phyloP scores from a whole-genome alignment of 2,797 vertebrate species.

The Sparidentex hasta region DNA sequence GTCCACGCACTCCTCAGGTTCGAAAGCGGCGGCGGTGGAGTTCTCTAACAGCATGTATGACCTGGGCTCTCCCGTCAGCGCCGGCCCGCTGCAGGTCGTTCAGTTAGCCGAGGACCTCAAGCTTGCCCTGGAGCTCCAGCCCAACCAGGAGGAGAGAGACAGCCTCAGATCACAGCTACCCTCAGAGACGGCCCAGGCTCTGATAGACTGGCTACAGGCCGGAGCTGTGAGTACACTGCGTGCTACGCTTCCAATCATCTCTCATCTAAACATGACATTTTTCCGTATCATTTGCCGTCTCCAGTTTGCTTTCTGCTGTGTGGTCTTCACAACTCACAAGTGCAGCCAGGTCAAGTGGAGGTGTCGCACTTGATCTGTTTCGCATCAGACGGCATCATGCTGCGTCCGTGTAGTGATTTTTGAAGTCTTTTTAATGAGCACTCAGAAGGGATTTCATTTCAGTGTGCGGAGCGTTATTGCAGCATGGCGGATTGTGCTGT shows the following conservation, averaged over 20 bases:
- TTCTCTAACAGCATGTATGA: constrained; percentile 88
- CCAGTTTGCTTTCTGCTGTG: neutral
- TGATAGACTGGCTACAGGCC: constrained; percentile 91
- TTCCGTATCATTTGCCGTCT: neutral
- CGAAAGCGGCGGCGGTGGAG: constrained; percentile 88
- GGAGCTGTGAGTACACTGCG: constrained; percentile 86
- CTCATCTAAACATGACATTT: neutral
- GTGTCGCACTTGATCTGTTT: neutral
- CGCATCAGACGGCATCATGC: neutral
- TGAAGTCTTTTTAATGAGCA: neutral
- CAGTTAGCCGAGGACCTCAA: constrained; percentile 93
- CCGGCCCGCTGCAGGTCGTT: constrained; percentile 88
- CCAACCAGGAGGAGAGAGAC: constrained; percentile 85
- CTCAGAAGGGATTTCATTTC: neutral
- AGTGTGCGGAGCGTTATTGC: neutral
- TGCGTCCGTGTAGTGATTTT: neutral
- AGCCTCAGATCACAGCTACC: constrained; percentile 89
- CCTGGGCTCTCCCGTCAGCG: constrained; percentile 85
- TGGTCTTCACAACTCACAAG: neutral
- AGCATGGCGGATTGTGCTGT: neutral
- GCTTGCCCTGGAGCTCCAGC: constrained; percentile 90
- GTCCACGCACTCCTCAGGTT: constrained; percentile 81
- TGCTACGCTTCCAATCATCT: neutral
- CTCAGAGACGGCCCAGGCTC: constrained; percentile 84
- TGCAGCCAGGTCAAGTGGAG: neutral